Conservation (phyloP, 2,797 vertebrate species). For the Harpagifer antarcticus region DNA sequence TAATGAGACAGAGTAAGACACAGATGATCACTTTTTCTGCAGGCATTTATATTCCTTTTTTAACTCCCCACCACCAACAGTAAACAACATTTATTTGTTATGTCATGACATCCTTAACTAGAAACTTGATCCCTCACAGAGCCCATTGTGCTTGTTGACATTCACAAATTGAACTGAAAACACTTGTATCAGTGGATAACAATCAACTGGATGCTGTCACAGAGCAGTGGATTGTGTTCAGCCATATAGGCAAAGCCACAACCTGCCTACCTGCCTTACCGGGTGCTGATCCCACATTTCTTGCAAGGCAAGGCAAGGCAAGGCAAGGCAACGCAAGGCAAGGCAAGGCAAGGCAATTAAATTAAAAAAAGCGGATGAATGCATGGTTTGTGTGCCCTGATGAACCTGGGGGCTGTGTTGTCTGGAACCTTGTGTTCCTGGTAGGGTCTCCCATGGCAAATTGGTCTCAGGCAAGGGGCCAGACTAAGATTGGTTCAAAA, state of each 20-base stretch:
- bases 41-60: background rate
- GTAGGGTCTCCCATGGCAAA: too few relatives aligned
- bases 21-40: background rate
- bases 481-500: too few relatives aligned
- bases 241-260: too few relatives aligned
- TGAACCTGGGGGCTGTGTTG: too few relatives aligned
- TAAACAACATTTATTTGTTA: background rate
- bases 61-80: background rate
- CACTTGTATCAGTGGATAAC: background rate
- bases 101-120: background rate
- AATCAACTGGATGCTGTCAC: background rate
- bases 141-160: background rate
- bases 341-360: too few relatives aligned
- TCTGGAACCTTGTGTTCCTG: too few relatives aligned
- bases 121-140: background rate
- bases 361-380: too few relatives aligned
- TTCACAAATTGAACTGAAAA: background rate
- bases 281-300: background rate
- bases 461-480: too few relatives aligned
- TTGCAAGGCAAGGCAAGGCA: too few relatives aligned
- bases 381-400: too few relatives aligned
- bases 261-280: accelerated
- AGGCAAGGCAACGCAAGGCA: too few relatives aligned
- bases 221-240: background rate
- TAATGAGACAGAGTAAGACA: background rate